A percentile compares a stretch with the other conserved stretches of the same genome.
phyloP scores from a whole-genome alignment of 2,888 invertebrate genomes.

The Chrysolina americana region DNA sequence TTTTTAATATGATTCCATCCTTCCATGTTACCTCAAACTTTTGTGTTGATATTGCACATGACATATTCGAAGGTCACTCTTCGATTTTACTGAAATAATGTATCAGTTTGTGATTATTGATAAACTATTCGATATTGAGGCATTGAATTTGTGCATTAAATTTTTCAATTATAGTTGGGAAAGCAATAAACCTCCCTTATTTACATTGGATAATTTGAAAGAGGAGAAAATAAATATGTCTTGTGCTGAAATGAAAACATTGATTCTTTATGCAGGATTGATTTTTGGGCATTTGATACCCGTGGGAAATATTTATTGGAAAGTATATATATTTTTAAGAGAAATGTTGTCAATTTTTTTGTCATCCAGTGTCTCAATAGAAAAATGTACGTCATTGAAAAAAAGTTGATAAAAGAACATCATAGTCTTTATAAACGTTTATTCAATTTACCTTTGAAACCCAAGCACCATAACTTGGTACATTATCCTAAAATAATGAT shows the following conservation, averaged over 20 bases:
- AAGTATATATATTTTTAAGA: slow-evolving; percentile 44
- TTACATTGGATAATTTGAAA: slow-evolving; percentile 44
- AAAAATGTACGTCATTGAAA: too few relatives aligned
- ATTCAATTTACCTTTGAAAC: slow-evolving; percentile 5
- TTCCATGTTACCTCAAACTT: slow-evolving; percentile 50
- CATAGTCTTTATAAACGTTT: background rate
- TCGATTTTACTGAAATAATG: slow-evolving; percentile 38
- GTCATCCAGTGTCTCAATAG: too few relatives aligned
- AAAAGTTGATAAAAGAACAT: too few relatives aligned
- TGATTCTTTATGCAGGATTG: slow-evolving; percentile 37
- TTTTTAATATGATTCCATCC: slow-evolving; percentile 39
- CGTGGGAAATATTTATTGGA: slow-evolving; percentile 44
- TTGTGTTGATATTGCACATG: slow-evolving; percentile 50
- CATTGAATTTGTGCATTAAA: slow-evolving; percentile 32
- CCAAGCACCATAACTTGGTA: slow-evolving; percentile 35
- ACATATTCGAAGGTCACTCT: slow-evolving; percentile 48
- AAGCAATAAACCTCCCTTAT: slow-evolving; percentile 42
- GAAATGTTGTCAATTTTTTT: too few relatives aligned
- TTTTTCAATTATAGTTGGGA: slow-evolving; percentile 31
- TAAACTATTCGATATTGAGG: slow-evolving; percentile 38
- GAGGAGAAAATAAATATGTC: slow-evolving; percentile 43
- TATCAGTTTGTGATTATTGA: slow-evolving; percentile 38
- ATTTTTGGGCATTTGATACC: slow-evolving; percentile 49
- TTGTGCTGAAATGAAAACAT: slow-evolving; percentile 46
- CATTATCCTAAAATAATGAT: slow-evolving; percentile 41